Conservation (phyloP, 1,140 invertebrate genomes). For the Drosophila ficusphila region DNA sequence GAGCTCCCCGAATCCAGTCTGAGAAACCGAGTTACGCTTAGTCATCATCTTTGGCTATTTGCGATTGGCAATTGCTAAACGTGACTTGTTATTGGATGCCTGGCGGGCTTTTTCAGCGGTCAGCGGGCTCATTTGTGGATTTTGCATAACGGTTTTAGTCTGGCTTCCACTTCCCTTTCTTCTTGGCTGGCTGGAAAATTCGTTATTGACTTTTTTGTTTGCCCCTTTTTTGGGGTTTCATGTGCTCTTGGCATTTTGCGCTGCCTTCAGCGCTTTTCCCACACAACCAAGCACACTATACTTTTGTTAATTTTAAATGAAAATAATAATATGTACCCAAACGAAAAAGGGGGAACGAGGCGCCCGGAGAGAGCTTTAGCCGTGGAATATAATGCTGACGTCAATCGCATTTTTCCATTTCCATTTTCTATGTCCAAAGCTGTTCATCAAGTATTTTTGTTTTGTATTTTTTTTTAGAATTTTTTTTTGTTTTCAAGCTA, state of each 20-base stretch:
- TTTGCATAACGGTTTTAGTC: conserved; percentile 69
- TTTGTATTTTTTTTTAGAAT: conserved; percentile 29
- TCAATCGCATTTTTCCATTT: conserved; percentile 80
- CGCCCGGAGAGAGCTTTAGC: conserved; percentile 45
- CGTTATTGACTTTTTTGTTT: conserved; percentile 59
- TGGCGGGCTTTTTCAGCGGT: conserved; percentile 16
- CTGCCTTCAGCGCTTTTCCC: conserved; percentile 61
- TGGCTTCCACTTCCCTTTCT: conserved; percentile 49
- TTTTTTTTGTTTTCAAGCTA: conserved; percentile 23
- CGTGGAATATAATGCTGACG: conserved; percentile 79
- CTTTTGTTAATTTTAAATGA: conserved; percentile 70
- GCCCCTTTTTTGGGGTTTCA: conserved; percentile 13
- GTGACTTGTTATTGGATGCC: conserved; percentile 68
- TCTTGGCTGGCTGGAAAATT: conserved; percentile 56
- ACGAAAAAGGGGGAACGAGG: conserved; percentile 4
- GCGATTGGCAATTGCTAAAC: conserved; percentile 52
- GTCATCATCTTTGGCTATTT: conserved; percentile 43
- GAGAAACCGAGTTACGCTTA: conserved; percentile 37
- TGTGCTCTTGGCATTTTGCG: conserved; percentile 41
- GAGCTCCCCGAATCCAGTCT: conserved; percentile 29
- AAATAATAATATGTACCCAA: conserved; percentile 52
- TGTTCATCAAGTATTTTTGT: conserved; percentile 70
- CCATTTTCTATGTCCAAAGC: conserved; percentile 68
- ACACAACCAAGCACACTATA: conserved; percentile 44
- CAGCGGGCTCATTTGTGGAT: conserved; percentile 28